Evolutionary conservation across 2,113 vertebrate species (phyloP), one percentile per base, ranked within the genome.

Genomic region (Megalops atlanticus): DNA sequence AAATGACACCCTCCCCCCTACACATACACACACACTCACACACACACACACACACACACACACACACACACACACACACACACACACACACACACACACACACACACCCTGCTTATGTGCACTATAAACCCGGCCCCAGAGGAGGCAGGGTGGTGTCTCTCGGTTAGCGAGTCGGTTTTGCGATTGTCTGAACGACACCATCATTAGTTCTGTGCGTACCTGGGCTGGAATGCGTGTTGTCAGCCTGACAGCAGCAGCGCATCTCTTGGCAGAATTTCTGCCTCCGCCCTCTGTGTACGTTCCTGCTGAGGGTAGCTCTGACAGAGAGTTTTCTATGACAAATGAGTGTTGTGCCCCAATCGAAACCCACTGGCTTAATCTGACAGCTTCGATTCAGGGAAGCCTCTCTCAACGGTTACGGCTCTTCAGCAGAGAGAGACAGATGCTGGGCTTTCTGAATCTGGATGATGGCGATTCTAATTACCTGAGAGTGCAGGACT

Each of bases 301-400:
- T 10, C 18, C 18, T n/a, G 24, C n/a, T n/a, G n/a, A 16, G 36
- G 27, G 12, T 35, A 18, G 76, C 7, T 24, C 49, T 64, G 76
- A 38, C 33, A 15, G 52, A 38, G 38, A 78, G 24, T 21, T 5
- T n/a, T 11, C 49, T 5, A 39, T 52, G n/a, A 78, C 36, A 74
- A 41, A 74, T 74, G 72, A 74, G 72, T 39, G 54, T 78, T 52
- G 12, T 38, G 52, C 24, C 38, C 64, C n/a, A 31, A 27, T 68
- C 4, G 39, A 78, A 58, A 52, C 18, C 52, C 38, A 38, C 36
- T 36, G 52, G 24, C 36, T 78, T 58, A 78, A 39, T 40, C 77
- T 68, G 77, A 68, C 77, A 68, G 38, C 52, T 41, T 16, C 35
- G 11, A 58, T 58, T 41, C 54, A 14, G 54, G 39, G 54, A 31